Conservation (phyloP, 2,888 invertebrate genomes). For the Meloe dianella region DNA sequence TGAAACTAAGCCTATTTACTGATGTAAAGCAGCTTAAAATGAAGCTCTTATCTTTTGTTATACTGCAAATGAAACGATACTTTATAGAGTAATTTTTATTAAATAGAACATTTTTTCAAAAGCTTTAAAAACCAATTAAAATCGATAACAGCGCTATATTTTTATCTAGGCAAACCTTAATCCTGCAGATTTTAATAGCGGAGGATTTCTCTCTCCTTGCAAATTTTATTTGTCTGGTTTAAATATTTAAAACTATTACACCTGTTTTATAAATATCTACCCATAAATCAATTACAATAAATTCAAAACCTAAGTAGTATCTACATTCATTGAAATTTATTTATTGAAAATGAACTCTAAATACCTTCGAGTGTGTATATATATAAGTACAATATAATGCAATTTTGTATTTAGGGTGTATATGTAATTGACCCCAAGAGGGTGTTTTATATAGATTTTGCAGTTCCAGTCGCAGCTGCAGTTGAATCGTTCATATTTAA, state of each 20-base stretch:
- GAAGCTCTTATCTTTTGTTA: not conserved
- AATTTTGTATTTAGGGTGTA: constrained; percentile 1
- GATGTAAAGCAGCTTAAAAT: constrained; percentile 4
- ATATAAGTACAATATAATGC: not conserved
- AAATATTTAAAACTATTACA: not conserved
- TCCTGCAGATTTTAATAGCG: not conserved
- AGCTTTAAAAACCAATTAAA: not conserved
- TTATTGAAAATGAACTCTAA: not conserved
- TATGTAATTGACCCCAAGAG: constrained; percentile 33
- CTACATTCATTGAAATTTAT: not conserved
- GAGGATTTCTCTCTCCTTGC: not conserved
- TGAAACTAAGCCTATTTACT: constrained; percentile 1
- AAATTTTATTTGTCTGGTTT: not conserved
- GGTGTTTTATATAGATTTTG: constrained; percentile 34
- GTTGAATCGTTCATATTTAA: constrained; percentile 33
- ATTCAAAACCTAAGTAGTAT: not conserved
- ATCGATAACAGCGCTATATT: not conserved
- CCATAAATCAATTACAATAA: constrained; percentile 1
- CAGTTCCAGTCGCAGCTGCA: constrained; percentile 33
- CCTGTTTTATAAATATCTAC: not conserved
- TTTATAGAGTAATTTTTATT: not conserved
- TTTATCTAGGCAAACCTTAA: not conserved
- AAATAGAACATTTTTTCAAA: no score
- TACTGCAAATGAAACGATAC: not conserved
- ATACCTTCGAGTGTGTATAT: no score